Conservation (phyloP, 2,888 invertebrate species). For the Sphecodes monilicornis region DNA sequence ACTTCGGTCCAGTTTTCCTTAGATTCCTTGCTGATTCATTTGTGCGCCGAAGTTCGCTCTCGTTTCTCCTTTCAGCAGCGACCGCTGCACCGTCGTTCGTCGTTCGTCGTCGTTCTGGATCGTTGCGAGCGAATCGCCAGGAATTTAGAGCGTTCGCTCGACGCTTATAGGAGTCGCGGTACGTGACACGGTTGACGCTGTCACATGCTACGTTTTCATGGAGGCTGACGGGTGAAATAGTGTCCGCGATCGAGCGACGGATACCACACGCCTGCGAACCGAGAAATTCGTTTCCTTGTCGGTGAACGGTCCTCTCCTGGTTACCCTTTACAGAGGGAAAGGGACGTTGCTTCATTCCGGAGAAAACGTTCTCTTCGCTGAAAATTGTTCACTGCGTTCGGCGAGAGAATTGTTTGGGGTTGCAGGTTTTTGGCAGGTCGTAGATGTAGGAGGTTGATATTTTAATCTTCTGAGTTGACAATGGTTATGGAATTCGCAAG, state of each 20-base stretch:
- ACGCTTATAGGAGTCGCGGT: slow-evolving; percentile 26
- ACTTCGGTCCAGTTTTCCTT: slow-evolving; percentile 48
- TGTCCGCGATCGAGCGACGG: background rate
- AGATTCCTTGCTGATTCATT: slow-evolving; percentile 42
- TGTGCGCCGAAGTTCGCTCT: slow-evolving; percentile 20
- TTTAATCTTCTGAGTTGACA: too few relatives aligned
- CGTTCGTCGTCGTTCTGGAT: background rate
- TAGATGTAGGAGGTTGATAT: too few relatives aligned
- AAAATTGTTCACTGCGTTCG: too few relatives aligned
- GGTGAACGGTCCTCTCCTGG: background rate
- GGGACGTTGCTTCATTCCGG: background rate
- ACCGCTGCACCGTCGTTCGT: background rate
- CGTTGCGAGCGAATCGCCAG: slow-evolving; percentile 31
- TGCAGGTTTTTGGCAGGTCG: too few relatives aligned
- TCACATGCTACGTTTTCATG: slow-evolving; percentile 23
- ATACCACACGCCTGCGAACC: background rate
- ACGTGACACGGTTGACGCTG: slow-evolving; percentile 44
- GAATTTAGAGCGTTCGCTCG: slow-evolving; percentile 50
- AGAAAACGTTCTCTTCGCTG: background rate
- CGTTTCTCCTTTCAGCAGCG: background rate
- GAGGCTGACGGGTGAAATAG: slow-evolving; percentile 22
- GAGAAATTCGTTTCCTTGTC: background rate
- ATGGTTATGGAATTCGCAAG: too few relatives aligned
- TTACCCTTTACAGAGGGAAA: background rate
- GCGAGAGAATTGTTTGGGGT: too few relatives aligned